Base-by-base conservation (phyloP, 1,140 invertebrate species). In the Cotesia glomerata region DNA sequence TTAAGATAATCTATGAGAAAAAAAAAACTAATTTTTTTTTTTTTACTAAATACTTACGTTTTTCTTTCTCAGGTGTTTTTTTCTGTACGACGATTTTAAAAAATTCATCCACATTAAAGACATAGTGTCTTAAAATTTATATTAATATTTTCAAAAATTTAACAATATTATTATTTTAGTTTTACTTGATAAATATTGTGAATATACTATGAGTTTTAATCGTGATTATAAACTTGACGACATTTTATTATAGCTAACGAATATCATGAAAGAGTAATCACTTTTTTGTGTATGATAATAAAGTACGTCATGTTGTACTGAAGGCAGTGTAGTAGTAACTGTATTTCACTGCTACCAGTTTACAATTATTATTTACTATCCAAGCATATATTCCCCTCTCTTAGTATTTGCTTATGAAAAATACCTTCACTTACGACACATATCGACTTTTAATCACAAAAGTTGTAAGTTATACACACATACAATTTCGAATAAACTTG, bases 91-190 rank as follows among this genome's bases (percentile, higher is more conserved):
- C 32, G 75, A 74, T 71, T 82, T 84, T 26, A 85, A 61, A 65
- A 82, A 85, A 69, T 78, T 85, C 71, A 85, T 85, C 83, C 84
- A 85, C 80, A 85, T 79, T 5, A 84, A 71, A 13, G 83, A 81
- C 82, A 83, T 84, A 52, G n/a, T 67, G 39, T 3, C 39, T 3
- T 34, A 52, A 67, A 32, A 26, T 26, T 26, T 1, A 67, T 54
- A 9, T 54, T 51, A 54, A 7, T 67, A 45, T 51, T 9, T 26
- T 18, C 2, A 16, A 26, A 32, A 18, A 62, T 45, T 49, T 2
- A 52, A 16, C 2, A 11, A 14, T 11, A 8, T 5, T 45, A 13
- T 32, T 0, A 3, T 52, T 69, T 49, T 51, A 26, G 26, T 52
- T 54, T 70, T 59, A 49, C 7, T 61, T 68, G 34, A 18, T 71